Evolutionary conservation across 2,113 vertebrate genomes (phyloP).

Genomic region (Bostrychus sinensis): DNA sequence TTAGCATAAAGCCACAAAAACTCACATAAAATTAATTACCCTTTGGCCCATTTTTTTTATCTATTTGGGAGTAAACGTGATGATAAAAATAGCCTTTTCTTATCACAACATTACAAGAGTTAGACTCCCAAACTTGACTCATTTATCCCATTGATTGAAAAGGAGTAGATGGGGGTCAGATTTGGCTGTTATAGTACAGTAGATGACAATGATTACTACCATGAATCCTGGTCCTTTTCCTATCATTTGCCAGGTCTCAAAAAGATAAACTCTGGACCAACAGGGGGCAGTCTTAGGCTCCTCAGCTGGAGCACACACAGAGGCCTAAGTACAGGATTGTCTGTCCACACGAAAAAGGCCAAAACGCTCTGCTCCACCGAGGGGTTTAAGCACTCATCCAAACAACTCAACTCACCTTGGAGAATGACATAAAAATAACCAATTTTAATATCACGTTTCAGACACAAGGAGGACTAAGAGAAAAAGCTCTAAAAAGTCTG

Average conservation of each 20-base stretch:
- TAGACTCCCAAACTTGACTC: background rate
- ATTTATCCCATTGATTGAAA: background rate
- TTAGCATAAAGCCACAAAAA: background rate
- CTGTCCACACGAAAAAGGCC: constrained; percentile 5
- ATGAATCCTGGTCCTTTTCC: constrained; percentile 5
- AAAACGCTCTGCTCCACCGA: constrained; percentile 5
- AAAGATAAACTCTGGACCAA: constrained; percentile 49
- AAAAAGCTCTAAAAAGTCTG: constrained; percentile 1
- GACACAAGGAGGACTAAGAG: background rate
- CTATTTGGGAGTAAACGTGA: background rate
- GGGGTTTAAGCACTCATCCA: background rate
- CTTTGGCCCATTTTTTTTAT: background rate
- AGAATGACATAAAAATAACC: constrained; percentile 3
- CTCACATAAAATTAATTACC: background rate
- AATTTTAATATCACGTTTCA: constrained; percentile 6
- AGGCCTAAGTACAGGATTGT: background rate
- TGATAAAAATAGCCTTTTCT: background rate
- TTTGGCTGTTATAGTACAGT: too few species aligned
- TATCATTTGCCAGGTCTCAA: constrained; percentile 34
- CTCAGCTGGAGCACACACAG: constrained; percentile 14
- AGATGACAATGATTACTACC: background rate
- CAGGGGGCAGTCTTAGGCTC: constrained; percentile 74
- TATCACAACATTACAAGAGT: background rate
- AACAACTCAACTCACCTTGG: background rate
- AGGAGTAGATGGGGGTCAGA: background rate